Conservation (phyloP, 2,888 invertebrate genomes). For the Macrosiphum euphorbiae region DNA sequence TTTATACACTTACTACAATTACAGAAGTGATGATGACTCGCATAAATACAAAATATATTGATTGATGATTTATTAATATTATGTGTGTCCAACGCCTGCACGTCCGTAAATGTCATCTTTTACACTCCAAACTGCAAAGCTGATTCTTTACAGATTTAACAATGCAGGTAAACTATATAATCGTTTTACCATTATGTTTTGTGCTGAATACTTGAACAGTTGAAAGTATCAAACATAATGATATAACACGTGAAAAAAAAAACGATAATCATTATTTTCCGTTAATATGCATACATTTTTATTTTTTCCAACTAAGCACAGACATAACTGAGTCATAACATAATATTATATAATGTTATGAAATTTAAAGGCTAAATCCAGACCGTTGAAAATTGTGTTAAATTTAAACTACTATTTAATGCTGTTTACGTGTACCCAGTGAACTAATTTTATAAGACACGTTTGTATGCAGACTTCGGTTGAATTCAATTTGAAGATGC, state of each 20-base stretch:
- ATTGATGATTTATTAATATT: slow-evolving; percentile 60
- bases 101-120: not conserved
- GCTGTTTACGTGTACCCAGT: not conserved
- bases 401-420: not conserved
- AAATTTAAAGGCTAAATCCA: not conserved
- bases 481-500: not conserved
- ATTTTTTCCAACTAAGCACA: not conserved
- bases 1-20: slow-evolving; percentile 19
- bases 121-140: slow-evolving; percentile 12
- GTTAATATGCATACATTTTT: not conserved
- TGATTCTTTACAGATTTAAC: slow-evolving; percentile 21
- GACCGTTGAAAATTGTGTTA: not conserved
- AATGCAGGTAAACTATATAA: not conserved
- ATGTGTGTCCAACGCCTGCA: slow-evolving; percentile 6
- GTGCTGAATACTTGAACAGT: not conserved
- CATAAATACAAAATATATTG: slow-evolving; percentile 32
- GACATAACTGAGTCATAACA: not conserved
- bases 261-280: not conserved
- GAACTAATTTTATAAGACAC: not conserved
- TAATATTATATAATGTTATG: not conserved
- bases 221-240: not conserved
- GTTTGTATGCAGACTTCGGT: not conserved
- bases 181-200: slow-evolving; percentile 25
- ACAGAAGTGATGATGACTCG: slow-evolving; percentile 54
- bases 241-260: not conserved